Evolutionary conservation across 2,888 invertebrate genomes (phyloP).

Genomic region (Apotomis betuletana): DNA sequence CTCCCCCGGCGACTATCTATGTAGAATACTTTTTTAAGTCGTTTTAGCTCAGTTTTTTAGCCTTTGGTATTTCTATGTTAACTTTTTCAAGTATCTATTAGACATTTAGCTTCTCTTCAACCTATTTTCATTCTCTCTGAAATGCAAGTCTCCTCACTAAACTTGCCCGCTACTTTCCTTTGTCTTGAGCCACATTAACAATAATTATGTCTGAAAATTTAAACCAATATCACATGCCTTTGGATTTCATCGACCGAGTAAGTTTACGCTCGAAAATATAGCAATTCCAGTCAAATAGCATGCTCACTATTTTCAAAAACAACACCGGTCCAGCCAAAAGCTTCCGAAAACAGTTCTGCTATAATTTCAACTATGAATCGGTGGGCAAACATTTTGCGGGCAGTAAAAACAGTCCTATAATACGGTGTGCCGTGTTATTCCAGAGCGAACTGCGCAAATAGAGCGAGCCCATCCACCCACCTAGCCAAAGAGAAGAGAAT

Average conservation of each 20-base stretch:
- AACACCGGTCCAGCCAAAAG: conserved; percentile 30
- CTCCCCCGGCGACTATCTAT: too few relatives aligned
- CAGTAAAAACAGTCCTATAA: conserved; percentile 40
- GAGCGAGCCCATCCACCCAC: conserved; percentile 23
- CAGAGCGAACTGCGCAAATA: conserved; percentile 41
- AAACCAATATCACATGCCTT: not conserved
- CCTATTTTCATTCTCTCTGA: too few relatives aligned
- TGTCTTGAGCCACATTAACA: too few relatives aligned
- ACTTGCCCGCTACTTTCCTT: too few relatives aligned
- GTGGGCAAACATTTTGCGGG: conserved; percentile 38
- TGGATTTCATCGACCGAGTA: not conserved
- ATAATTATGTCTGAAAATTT: not conserved
- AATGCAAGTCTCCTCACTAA: too few relatives aligned
- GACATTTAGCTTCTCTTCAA: too few relatives aligned
- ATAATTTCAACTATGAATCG: conserved; percentile 37
- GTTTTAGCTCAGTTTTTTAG: too few relatives aligned
- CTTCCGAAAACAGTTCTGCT: conserved; percentile 36
- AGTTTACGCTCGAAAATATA: conserved; percentile 16
- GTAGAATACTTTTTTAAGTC: too few relatives aligned
- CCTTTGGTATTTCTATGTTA: too few relatives aligned
- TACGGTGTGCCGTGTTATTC: conserved; percentile 40
- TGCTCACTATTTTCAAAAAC: conserved; percentile 35
- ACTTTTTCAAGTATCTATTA: too few relatives aligned
- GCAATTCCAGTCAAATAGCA: conserved; percentile 8
- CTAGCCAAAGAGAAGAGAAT: conserved; percentile 25